Base-by-base conservation (phyloP, 2,113 vertebrate species). In the Mormoops blainvillei region DNA sequence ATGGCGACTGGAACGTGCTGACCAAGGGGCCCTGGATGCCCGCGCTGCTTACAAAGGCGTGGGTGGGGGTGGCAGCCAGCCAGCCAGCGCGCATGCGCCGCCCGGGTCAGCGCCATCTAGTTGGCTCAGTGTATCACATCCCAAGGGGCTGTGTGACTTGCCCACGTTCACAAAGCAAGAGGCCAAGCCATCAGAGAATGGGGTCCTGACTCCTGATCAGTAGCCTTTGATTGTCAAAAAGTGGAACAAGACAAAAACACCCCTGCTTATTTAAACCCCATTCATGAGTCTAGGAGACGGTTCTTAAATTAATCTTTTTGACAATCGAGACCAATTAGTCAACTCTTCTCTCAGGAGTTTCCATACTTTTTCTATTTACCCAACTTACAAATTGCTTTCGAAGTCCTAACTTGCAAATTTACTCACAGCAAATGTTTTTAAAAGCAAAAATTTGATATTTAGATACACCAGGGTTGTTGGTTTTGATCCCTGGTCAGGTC, bases 381-480 rank as follows among this genome's bases (percentile, higher is more conserved):
- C 92, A 90, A 71, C 33, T 82, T 77, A 95, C 26, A 80, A 70
- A 83, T 94, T 73, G 61, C 78, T 73, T 74, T 95, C 45, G n/a
- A 93, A 91, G 43, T 45, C 3, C 4, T 22, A 56, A 85, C 26
- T 93, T 78, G 48, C 48, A 54, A 50, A n/a, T 93, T 52, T 31
- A 61, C 86, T 94, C n/a, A 22, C 12, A 28, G 82, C 33, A 83
- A 68, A 54, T 36, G 52, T 65, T 85, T 89, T 89, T 77, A 91
- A 91, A 80, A 94, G 86, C 78, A 70, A 86, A 74, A 48, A n/a
- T 74, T 54, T 65, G 48, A 48, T 87, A 63, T 28, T 63, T 63
- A 63, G 61, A 4, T 63, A 14, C 28, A 31, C 61, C 61, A 15
- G 0, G 28, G 28, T 63, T 63, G 61, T 28, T 31, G 61, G 61